These are phyloP conservation scores for Drosophila tropicalis DNA, from an alignment of 1,140 invertebrate genomes.

Conservation along the genomic window DNA sequence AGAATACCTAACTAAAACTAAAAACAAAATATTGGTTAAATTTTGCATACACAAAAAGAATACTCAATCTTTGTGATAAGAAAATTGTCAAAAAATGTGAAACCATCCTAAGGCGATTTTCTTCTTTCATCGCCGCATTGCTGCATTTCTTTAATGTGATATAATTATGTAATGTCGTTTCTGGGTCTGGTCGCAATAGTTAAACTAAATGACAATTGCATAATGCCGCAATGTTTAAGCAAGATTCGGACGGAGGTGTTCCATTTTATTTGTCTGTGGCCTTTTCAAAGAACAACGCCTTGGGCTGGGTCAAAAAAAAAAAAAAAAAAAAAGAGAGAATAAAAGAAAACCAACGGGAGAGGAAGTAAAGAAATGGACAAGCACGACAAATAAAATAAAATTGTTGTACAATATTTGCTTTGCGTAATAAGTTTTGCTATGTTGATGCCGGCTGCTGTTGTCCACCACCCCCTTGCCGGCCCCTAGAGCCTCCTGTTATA, in stretches of 20 bases:
- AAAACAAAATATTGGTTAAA: no score
- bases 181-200: background rate
- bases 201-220: background rate
- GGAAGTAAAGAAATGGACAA: slow-evolving; percentile 20
- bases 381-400: slow-evolving; percentile 57
- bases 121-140: no score
- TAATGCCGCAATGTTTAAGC: background rate
- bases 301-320: slow-evolving; percentile 21
- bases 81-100: no score
- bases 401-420: slow-evolving; percentile 74
- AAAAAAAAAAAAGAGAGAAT: background rate
- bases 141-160: no score
- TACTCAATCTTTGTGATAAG: no score
- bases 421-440: slow-evolving; percentile 71
- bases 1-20: no score
- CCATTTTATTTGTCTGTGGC: slow-evolving; percentile 8
- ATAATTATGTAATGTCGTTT: no score
- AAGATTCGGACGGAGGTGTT: slow-evolving; percentile 1
- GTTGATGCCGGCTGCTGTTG: slow-evolving; percentile 37
- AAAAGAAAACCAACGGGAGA: slow-evolving; percentile 10
- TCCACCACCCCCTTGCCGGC: background rate
- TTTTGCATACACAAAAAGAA: no score
- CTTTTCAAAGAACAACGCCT: background rate
- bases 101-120: no score
- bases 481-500: background rate